Base-by-base conservation (phyloP, 2,113 vertebrate genomes). In the Petroica traversi region DNA sequence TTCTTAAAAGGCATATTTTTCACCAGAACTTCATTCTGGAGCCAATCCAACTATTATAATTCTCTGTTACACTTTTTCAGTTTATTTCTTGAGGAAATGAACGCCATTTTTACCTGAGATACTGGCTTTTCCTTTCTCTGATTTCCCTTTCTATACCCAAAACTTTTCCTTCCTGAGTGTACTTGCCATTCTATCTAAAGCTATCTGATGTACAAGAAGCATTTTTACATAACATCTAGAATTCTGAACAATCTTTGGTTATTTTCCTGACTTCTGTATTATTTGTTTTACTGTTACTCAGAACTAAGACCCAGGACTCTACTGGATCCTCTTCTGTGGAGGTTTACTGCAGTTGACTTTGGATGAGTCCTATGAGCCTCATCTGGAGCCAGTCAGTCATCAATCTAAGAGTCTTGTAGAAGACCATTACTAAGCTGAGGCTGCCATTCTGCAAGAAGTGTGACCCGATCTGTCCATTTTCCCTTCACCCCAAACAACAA, bases 331-430 rank as follows among this genome's bases (percentile, higher is more conserved):
- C 18, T 41, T 82, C 20, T 59, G 14, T 62, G 31, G 43, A 89
- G 24, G 17, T 87, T 75, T 68, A 43, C 28, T 64, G 43, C n/a
- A 61, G 1, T n/a, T 62, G 91, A 23, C 36, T 92, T 91, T 29
- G 71, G 45, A 68, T 88, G 45, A 88, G 58, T 91, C 69, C 66
- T 82, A 69, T 71, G 49, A 85, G 64, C 74, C 69, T 92, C 54
- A 68, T 93, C 36, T 91, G 62, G 69, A 94, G 29, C 61, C 52
- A 94, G 79, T 71, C 77, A 78, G 52, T 85, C 95, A 81, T 88
- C 68, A 58, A 10, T 51, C 78, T 71, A 33, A 71, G 31, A 46
- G 36, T 52, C 61, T 75, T 92, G 54, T 36, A 78, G 78, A 76
- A 87, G 43, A 45, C 57, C 43, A 33, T 88, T 91, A 83, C 23